Conservation (phyloP, 2,888 invertebrate species). For the Eupelmus urozonus region DNA sequence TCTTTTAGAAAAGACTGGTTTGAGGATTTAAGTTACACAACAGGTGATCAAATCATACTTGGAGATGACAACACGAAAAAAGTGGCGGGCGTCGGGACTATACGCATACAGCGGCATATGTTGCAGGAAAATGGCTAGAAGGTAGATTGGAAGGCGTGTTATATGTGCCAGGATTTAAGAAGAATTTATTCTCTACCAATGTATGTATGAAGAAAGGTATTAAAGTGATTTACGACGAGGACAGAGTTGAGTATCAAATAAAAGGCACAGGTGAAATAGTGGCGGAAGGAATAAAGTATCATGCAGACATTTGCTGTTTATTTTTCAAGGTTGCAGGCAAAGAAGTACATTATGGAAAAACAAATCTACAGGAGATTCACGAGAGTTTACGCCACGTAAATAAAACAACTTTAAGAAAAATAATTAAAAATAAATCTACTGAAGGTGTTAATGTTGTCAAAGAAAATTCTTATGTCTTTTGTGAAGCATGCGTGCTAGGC, state of each 20-base stretch:
- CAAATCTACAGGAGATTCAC: not conserved
- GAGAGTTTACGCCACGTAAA: not conserved
- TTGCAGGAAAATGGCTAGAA: no score
- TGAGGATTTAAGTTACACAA: no score
- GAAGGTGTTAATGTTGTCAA: not conserved
- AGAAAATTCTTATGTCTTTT: not conserved
- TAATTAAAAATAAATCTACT: not conserved
- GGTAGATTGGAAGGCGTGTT: not conserved
- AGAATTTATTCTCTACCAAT: conserved; percentile 4
- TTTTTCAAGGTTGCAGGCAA: not conserved
- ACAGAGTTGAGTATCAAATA: not conserved
- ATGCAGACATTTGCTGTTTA: not conserved
- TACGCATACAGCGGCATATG: no score
- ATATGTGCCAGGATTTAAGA: not conserved
- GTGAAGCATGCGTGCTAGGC: not conserved
- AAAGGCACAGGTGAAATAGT: not conserved
- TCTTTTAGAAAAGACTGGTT: no score
- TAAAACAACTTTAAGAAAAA: not conserved
- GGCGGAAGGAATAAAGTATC: not conserved
- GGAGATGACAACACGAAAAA: no score
- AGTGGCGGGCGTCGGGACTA: no score
- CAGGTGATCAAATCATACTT: no score
- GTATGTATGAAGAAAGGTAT: not conserved
- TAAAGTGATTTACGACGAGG: not conserved
- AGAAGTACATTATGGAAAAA: no score